Conservation (phyloP, 2,888 invertebrate species). For the Hyppa rectilinea region DNA sequence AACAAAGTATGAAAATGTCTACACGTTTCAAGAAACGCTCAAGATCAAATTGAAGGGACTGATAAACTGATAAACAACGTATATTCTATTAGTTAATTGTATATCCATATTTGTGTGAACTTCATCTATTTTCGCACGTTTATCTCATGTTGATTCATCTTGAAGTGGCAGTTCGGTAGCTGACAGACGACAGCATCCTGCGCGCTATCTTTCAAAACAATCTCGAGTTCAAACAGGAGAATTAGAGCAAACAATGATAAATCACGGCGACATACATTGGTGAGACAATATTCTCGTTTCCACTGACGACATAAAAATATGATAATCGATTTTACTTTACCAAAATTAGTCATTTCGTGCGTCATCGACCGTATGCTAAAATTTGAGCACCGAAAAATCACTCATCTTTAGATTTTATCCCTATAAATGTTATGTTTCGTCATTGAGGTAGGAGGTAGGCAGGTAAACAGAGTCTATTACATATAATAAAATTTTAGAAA, state of each 20-base stretch:
- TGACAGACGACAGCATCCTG: constrained; percentile 72
- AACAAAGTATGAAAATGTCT: constrained; percentile 2
- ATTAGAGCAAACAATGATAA: constrained; percentile 72
- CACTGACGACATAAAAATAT: constrained; percentile 48
- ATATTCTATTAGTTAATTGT: constrained; percentile 6
- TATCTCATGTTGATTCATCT: constrained; percentile 67
- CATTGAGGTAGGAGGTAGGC: neutral
- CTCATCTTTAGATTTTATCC: neutral
- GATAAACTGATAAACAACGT: neutral
- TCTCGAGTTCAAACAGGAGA: constrained; percentile 65
- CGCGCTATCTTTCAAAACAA: constrained; percentile 69
- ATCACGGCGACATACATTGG: constrained; percentile 67
- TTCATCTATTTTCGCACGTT: constrained; percentile 44
- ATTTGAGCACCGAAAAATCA: neutral
- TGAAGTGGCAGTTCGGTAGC: constrained; percentile 67
- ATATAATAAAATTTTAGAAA: too few relatives aligned
- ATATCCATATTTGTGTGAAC: constrained; percentile 27
- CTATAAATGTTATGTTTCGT: neutral
- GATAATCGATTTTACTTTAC: constrained; percentile 45
- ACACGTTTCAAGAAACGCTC: neutral
- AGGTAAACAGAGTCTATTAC: too few relatives aligned
- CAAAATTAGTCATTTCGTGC: neutral
- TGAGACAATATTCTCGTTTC: constrained; percentile 72
- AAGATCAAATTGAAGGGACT: neutral
- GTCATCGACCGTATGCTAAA: neutral